phyloP scores from a whole-genome alignment of 2,888 invertebrate species.

The Melanargia galathea region DNA sequence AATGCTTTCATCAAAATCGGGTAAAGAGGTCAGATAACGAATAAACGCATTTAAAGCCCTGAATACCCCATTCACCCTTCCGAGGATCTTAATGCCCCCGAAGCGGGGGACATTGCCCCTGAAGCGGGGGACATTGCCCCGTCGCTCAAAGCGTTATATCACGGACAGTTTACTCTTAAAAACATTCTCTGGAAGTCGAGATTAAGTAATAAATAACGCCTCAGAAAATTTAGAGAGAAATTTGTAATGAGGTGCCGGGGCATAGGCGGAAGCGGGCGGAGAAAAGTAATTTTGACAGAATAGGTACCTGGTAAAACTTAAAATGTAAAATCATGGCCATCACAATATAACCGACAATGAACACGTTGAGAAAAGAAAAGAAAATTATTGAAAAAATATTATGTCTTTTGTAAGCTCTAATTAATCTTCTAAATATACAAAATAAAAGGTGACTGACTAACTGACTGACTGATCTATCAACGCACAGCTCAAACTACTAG shows the following conservation, averaged over 20 bases:
- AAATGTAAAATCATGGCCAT: no score
- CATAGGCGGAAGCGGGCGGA: constrained; percentile 52
- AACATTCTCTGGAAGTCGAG: constrained; percentile 72
- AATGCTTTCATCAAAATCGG: background rate
- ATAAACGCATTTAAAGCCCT: constrained; percentile 10
- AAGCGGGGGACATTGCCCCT: constrained; percentile 44
- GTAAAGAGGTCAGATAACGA: constrained; percentile 13
- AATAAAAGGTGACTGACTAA: no score
- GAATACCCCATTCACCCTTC: constrained; percentile 21
- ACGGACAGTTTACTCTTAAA: constrained; percentile 65
- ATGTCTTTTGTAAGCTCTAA: no score
- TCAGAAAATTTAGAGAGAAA: constrained; percentile 73
- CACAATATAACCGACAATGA: no score
- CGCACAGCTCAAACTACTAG: no score
- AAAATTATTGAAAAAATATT: no score
- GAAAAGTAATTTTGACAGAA: no score
- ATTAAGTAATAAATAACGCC: constrained; percentile 79
- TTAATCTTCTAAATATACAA: no score
- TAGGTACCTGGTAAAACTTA: no score
- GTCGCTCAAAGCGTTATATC: constrained; percentile 60
- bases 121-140: constrained; percentile 45
- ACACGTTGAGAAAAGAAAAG: no score
- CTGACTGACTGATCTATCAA: no score
- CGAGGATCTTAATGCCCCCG: constrained; percentile 41
- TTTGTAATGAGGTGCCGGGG: constrained; percentile 59